A percentile compares a stretch with the other conserved stretches of the same genome.
phyloP scores from a whole-genome alignment of 2,888 invertebrate genomes.

The Bembecia ichneumoniformis region DNA sequence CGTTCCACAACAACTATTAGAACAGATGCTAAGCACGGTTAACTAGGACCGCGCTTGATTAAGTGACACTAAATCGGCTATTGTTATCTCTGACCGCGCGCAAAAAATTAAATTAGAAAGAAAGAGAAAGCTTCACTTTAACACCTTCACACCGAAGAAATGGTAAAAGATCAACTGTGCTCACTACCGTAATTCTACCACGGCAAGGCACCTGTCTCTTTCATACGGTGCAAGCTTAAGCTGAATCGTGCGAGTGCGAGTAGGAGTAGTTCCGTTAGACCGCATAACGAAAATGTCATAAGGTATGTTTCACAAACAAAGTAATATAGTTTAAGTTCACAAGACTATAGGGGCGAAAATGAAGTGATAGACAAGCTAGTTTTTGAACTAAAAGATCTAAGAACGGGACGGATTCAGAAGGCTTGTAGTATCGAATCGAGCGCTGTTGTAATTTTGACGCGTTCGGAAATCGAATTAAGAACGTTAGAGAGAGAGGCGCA shows the following conservation, averaged over 20 bases:
- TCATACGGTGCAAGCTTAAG: constrained; percentile 67
- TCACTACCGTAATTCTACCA: constrained; percentile 71
- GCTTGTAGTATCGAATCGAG: constrained; percentile 61
- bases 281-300: constrained; percentile 26
- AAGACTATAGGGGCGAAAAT: background rate
- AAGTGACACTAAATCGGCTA: constrained; percentile 33
- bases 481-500: constrained; percentile 67
- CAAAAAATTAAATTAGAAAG: constrained; percentile 19
- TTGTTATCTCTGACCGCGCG: constrained; percentile 30
- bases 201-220: constrained; percentile 71
- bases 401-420: constrained; percentile 58
- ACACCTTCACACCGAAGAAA: constrained; percentile 52
- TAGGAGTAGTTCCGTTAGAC: constrained; percentile 59
- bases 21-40: constrained; percentile 55
- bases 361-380: background rate
- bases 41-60: constrained; percentile 54
- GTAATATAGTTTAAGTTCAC: constrained; percentile 20
- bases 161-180: constrained; percentile 72
- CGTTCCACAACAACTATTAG: constrained; percentile 42
- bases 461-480: constrained; percentile 70
- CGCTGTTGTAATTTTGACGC: constrained; percentile 65
- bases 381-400: constrained; percentile 28
- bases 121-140: constrained; percentile 56
- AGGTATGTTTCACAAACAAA: constrained; percentile 6
- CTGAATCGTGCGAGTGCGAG: constrained; percentile 68